Conservation (phyloP, 2,113 vertebrate genomes). For the Promerops cafer region DNA sequence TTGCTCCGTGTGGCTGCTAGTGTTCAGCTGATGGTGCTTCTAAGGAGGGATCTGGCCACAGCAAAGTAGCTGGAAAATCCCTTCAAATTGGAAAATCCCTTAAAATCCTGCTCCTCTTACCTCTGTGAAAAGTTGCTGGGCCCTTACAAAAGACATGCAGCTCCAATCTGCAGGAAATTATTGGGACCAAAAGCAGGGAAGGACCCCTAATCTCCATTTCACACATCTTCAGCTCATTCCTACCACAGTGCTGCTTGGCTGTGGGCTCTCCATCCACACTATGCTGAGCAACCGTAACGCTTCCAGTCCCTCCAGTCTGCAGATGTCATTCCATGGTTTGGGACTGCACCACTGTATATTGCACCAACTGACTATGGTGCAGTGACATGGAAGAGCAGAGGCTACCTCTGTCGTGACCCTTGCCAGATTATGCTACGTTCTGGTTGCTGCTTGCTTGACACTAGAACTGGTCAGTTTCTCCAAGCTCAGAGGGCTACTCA, state of each 20-base stretch:
- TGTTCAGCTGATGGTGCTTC: not conserved
- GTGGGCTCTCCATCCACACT: accelerated
- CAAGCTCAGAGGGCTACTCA: not conserved
- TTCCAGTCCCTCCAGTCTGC: not conserved
- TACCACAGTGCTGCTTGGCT: not conserved
- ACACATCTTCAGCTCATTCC: not conserved
- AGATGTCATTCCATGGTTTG: accelerated
- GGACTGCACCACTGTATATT: accelerated
- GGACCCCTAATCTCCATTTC: not conserved
- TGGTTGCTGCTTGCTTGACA: no score
- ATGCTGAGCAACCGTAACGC: accelerated
- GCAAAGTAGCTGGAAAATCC: not conserved
- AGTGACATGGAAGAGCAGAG: no score
- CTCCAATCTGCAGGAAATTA: not conserved
- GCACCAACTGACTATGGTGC: accelerated
- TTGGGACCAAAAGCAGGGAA: not conserved
- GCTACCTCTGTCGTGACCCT: no score
- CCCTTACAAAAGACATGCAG: not conserved
- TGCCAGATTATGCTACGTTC: no score
- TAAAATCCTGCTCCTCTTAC: not conserved
- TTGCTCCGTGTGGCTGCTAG: accelerated
- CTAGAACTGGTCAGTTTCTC: not conserved
- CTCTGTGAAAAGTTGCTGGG: not conserved
- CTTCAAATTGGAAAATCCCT: not conserved
- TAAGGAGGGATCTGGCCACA: not conserved